phyloP scores from a whole-genome alignment of 2,797 vertebrate genomes.

The Cryptoblepharus egeriae region DNA sequence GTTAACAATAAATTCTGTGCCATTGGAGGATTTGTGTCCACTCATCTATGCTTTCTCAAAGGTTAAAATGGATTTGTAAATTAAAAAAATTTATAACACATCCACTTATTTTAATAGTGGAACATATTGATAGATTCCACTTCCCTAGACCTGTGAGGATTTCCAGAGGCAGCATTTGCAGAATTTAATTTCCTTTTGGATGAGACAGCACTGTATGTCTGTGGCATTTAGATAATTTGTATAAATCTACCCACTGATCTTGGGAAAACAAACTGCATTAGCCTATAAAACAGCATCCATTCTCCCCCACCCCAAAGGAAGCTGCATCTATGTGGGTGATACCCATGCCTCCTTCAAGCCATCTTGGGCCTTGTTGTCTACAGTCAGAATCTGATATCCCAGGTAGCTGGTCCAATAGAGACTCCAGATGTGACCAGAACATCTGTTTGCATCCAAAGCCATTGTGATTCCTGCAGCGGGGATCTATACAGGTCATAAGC shows the following conservation, averaged over 20 bases:
- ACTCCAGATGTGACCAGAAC: too few relatives aligned
- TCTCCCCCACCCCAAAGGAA: background rate
- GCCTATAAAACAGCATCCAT: background rate
- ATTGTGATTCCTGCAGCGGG: too few relatives aligned
- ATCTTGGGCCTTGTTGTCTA: background rate
- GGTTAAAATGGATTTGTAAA: background rate
- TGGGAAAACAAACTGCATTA: too few relatives aligned
- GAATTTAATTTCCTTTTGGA: background rate
- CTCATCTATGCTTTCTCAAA: background rate
- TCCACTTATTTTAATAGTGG: background rate
- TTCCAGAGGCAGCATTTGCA: background rate
- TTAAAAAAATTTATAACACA: background rate
- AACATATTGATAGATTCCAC: background rate
- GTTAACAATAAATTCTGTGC: background rate
- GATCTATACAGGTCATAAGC: too few relatives aligned
- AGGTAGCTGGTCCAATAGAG: too few relatives aligned
- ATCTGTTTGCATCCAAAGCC: too few relatives aligned
- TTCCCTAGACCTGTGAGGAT: background rate
- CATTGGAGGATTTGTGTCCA: background rate
- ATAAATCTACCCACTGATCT: background rate
- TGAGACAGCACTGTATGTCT: background rate
- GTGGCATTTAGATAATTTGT: background rate
- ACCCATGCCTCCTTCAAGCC: background rate
- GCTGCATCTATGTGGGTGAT: background rate
- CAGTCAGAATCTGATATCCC: too few relatives aligned